Evolutionary conservation across 2,888 invertebrate genomes (phyloP).

Genomic region (Drosophila kambysellisi): DNA sequence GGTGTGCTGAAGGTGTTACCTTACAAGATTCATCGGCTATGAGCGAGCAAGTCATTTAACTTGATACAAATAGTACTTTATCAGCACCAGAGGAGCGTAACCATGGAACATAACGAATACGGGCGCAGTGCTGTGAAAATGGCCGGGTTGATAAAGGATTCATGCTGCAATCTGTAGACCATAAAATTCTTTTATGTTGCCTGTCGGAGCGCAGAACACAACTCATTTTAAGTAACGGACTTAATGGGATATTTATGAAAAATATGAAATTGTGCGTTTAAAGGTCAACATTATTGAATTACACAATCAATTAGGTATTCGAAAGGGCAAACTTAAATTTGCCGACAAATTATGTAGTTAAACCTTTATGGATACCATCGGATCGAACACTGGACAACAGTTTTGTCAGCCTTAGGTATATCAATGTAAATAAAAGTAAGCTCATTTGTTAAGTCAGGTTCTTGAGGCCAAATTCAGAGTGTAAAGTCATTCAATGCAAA

Average conservation of each 20-base stretch:
- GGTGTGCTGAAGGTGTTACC: conserved; percentile 1
- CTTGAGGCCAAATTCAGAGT: conserved; percentile 9
- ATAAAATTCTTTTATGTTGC: conserved; percentile 36
- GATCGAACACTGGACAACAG: conserved; percentile 16
- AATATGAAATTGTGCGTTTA: conserved; percentile 18
- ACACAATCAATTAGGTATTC: conserved; percentile 30
- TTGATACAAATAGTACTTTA: conserved; percentile 27
- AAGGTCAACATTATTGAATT: conserved; percentile 14
- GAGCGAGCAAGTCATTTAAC: conserved; percentile 32
- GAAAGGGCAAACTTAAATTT: conserved; percentile 1
- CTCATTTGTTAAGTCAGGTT: conserved; percentile 2
- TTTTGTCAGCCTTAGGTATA: conserved; percentile 1
- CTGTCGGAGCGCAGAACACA: background rate
- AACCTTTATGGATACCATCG: conserved; percentile 3
- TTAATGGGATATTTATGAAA: conserved; percentile 5
- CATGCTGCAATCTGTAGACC: conserved; percentile 8
- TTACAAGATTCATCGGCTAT: conserved; percentile 10
- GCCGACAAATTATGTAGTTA: background rate
- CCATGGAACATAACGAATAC: conserved; percentile 14
- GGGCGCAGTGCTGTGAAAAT: background rate
- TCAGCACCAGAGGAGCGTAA: conserved; percentile 32
- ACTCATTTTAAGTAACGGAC: conserved; percentile 1
- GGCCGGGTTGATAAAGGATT: conserved; percentile 19
- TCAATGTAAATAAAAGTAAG: background rate
- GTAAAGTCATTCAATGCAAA: conserved; percentile 24